Conservation (phyloP, 2,797 vertebrate species). For the Trematomus bernacchii region DNA sequence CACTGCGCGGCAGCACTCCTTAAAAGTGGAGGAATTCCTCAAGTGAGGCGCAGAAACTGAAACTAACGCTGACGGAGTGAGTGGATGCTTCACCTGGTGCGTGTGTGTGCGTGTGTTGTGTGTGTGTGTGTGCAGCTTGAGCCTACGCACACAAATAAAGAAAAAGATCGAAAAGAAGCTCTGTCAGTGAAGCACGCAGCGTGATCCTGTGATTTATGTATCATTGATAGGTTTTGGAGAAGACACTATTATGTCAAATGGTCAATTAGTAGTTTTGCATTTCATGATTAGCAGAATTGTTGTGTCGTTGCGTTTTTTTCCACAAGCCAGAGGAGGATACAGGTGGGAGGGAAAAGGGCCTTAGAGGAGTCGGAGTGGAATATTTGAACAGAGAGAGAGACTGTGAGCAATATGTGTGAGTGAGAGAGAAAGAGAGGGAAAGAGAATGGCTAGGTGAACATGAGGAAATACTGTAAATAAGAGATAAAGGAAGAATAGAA, state of each 20-base stretch:
- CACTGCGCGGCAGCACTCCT: slow-evolving; percentile 6
- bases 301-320: slow-evolving; percentile 1
- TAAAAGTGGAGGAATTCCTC: slow-evolving; percentile 52
- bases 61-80: not conserved
- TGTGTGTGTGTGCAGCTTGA: not conserved
- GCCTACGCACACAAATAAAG: not conserved
- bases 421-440: not conserved
- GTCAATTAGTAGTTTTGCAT: no score
- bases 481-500: no score
- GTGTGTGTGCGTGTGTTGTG: no score
- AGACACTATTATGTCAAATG: not conserved
- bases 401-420: no score
- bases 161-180: not conserved
- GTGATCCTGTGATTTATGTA: not conserved
- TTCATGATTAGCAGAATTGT: rapidly evolving
- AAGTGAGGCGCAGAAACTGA: slow-evolving; percentile 20
- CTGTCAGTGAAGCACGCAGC: not conserved
- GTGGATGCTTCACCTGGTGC: slow-evolving; percentile 1
- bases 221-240: not conserved
- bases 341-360: slow-evolving; percentile 53
- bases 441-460: not conserved
- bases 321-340: slow-evolving; percentile 6
- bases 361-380: slow-evolving; percentile 58
- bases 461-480: not conserved
- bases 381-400: slow-evolving; percentile 43